Conservation (phyloP, 2,113 vertebrate genomes). For the Nerophis lumbriciformis region DNA sequence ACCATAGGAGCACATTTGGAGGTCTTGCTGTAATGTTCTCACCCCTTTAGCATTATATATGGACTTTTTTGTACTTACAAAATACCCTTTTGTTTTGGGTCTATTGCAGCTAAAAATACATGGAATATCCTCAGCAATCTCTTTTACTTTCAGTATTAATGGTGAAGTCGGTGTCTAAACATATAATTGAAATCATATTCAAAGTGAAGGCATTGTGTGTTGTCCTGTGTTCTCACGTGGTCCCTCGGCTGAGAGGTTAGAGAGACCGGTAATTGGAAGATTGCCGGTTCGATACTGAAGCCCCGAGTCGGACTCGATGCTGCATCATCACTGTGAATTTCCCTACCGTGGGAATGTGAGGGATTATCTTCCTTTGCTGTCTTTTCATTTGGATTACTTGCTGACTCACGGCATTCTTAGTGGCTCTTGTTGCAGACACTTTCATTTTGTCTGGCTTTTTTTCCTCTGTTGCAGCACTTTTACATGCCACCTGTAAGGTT, state of each 20-base stretch:
- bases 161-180: too few species aligned
- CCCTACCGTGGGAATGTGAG: not conserved
- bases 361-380: not conserved
- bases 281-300: not conserved
- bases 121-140: too few species aligned
- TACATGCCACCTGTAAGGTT: not conserved
- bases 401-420: not conserved
- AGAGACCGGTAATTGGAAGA: constrained; percentile 2
- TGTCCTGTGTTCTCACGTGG: not conserved
- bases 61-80: too few species aligned
- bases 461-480: not conserved
- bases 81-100: too few species aligned
- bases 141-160: too few species aligned
- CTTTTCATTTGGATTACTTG: constrained; percentile 1
- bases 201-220: not conserved
- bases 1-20: too few species aligned
- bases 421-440: not conserved
- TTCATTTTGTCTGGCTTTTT: not conserved
- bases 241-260: not conserved
- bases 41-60: too few species aligned
- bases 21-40: too few species aligned
- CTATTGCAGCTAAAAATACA: too few species aligned
- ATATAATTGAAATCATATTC: too few species aligned
- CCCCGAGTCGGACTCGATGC: not conserved
- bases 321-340: constrained; percentile 2